Conservation (phyloP, 2,888 invertebrate species). For the Tanytarsus gracilentus region DNA sequence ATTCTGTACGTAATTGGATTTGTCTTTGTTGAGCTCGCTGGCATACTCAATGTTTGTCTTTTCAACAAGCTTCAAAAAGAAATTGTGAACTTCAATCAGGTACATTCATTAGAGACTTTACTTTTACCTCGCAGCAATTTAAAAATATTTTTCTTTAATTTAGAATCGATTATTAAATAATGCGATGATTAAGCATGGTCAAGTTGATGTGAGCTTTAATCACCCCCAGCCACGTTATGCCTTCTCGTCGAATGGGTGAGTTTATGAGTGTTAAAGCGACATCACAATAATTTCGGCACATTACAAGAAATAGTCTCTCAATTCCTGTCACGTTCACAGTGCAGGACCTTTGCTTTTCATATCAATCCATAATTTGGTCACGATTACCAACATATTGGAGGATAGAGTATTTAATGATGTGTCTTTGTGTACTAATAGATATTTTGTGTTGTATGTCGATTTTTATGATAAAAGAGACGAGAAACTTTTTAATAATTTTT, state of each 20-base stretch:
- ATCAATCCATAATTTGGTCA: constrained; percentile 9
- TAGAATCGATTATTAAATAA: neutral
- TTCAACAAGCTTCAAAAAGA: constrained; percentile 52
- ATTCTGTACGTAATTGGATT: constrained; percentile 77
- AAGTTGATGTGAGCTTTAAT: too few species aligned
- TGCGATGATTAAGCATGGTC: neutral
- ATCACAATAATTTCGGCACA: too few species aligned
- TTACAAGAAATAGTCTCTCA: neutral
- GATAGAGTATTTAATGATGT: neutral
- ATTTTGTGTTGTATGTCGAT: neutral
- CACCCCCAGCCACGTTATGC: too few species aligned
- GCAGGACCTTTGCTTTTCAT: neutral
- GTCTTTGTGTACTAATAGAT: constrained; percentile 5
- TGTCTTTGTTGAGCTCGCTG: constrained; percentile 73
- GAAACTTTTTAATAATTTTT: too few species aligned
- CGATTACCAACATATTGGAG: constrained; percentile 6
- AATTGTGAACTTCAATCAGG: constrained; percentile 5
- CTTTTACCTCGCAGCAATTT: too few species aligned
- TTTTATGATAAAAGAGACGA: too few species aligned
- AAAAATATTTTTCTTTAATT: too few species aligned
- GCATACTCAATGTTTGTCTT: constrained; percentile 76
- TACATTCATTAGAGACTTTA: too few species aligned
- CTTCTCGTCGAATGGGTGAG: constrained; percentile 28
- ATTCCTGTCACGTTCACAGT: neutral
- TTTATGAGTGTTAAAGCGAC: neutral